Base-by-base conservation (phyloP, 2,888 invertebrate species). In the Malthinus flaveolus region DNA sequence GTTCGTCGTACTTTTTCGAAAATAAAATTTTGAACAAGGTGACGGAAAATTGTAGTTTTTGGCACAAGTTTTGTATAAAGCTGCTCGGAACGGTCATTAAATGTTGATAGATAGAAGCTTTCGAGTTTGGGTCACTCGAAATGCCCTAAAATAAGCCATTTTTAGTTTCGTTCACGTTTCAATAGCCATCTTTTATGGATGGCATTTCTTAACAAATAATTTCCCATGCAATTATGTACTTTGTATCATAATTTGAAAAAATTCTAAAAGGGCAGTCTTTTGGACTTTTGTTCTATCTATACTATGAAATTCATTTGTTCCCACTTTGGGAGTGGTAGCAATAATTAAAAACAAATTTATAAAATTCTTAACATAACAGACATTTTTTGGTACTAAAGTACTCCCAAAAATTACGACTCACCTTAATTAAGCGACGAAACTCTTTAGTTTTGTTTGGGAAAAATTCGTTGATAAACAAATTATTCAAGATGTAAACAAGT, bases 401-500 rank as follows among this genome's bases (percentile, higher is more conserved):
- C n/a, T n/a, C n/a, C n/a, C n/a, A n/a, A 23, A 23, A 23, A 23
- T 23, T 23, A 5, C 23, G 5, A 61, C 66, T 68, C 65, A 78
- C 77, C 72, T 76, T 78, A 13, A 76, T 71, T 52, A 79, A 66
- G 33, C 66, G 67, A 13, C 71, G 61, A 50, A 77, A 72, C 36
- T 76, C 71, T 33, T 67, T 68, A 34, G 74, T 73, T 50, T 71
- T 73, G 58, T 77, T 73, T 3, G 72, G n/a, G 51, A 60, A 59
- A 66, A 72, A 56, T 69, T 68, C 1, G 68, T 64, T 66, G 69
- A 71, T 9, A 58, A 73, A 77, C 33, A 75, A 61, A 56, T 68
- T 67, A 54, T 68, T 70, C 59, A 74, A 66, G 37, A 63, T 57
- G 33, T 62, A 58, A 12, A 69, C 49, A 36, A 71, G 49, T 32